Base-by-base conservation (phyloP, 2,113 vertebrate species). In the Sceloporus tristichus region DNA sequence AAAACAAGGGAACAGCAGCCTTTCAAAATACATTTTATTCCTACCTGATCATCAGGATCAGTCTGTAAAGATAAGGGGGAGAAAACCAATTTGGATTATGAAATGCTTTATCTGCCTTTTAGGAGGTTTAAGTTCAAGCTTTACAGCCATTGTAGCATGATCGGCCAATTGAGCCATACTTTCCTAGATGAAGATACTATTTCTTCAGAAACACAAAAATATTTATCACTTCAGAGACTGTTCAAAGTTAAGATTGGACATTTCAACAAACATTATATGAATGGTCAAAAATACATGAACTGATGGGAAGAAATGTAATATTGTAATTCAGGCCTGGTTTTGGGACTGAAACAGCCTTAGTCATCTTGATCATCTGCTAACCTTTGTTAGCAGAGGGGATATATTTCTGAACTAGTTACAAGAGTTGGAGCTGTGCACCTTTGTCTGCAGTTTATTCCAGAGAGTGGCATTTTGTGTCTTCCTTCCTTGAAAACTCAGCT, bases 81-180 rank as follows among this genome's bases (percentile, higher is more conserved):
- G 18, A 38, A 2, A 29, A 62, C 75, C 79, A 38, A 91, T 90
- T 66, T 84, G 92, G 74, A 90, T 34, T 48, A 81, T 92, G 81
- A 83, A 80, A 95, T 85, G 84, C 73, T 71, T 93, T 94, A 75
- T 91, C 90, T 93, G 90, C 86, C 89, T 93, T 71, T 94, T 91
- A 78, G 87, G 91, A 59, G 88, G 81, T 91, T 94, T 87, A 87
- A 53, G 86, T 90, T 89, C 79, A 93, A 89, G 76, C 88, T 79
- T 92, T 87, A 91, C 40, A 84, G 42, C 21, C 84, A 34, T 48
- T 48, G 48, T 48, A 48, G 48, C 48, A 48, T 48, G 48, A 40
- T 81, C 34, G 38, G 62, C 19, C 56, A 81, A 40, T 23, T 81
- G 56, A n/a, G 40, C 10, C 34, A 65, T 38, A 18, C 21, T 81